Base-by-base conservation (phyloP, 2,888 invertebrate genomes). In the Crocallis elinguaria region DNA sequence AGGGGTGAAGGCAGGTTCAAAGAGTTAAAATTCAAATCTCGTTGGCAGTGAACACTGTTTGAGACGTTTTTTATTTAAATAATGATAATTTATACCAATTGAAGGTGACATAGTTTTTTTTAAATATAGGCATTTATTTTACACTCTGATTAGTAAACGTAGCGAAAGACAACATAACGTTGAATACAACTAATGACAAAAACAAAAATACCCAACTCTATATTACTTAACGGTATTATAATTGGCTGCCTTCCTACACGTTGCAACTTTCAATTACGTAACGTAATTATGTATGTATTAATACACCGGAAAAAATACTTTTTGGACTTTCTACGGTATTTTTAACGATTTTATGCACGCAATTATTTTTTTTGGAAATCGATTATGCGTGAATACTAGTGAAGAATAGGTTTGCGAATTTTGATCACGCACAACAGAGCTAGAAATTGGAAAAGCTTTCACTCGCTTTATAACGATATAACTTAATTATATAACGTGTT, bases 231-330 rank as follows among this genome's bases (percentile, higher is more conserved):
- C 76, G 82, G 80, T 83, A 85, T 84, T 82, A 82, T 87, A 88
- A 88, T 87, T 86, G 85, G 79, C 69, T 69, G 82, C 88, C 89
- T 89, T 89, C 89, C 79, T 86, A 75, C 27, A 16, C 68, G 66
- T 3, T 19, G 42, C 69, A 76, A 73, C 76, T 75, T 73, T 76
- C 72, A 61, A 64, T 89, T 88, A 71, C 79, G 75, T 77, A 69
- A 72, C 71, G 72, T 77, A 87, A 88, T 88, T 88, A 89, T 85
- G 82, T 81, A 80, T 77, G 77, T 85, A 84, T 83, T 83, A 82
- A 87, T 82, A 83, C 70, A 79, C 80, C 82, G 84, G 82, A 84
- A 84, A 84, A 80, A 41, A 37, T 77, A 75, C 75, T 71, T 74
- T 79, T 79, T 68, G 66, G 64, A 81, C 88, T 89, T 88, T 88